These are phyloP conservation scores for Rhingia campestris DNA, from an alignment of 2,888 invertebrate species.

Conservation along the genomic window DNA sequence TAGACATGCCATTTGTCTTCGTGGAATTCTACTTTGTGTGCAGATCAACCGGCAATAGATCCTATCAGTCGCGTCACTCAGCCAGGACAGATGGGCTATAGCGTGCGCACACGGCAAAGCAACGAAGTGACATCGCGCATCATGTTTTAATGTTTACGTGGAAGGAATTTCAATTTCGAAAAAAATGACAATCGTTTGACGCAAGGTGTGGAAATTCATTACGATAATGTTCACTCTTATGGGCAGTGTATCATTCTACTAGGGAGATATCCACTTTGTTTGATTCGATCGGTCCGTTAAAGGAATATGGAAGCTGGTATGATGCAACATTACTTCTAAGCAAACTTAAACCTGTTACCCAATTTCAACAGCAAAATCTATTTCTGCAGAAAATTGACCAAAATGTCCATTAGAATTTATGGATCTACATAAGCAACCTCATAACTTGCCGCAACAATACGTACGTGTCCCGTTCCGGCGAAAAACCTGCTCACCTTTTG, in stretches of 20 bases:
- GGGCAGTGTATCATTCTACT: background rate
- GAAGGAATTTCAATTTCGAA: conserved; percentile 65
- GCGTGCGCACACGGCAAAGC: conserved; percentile 19
- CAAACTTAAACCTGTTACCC: background rate
- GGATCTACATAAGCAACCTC: conserved; percentile 26
- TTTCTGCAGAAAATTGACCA: conserved; percentile 6
- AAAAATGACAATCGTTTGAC: conserved; percentile 45
- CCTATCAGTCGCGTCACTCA: conserved; percentile 65
- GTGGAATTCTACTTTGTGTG: conserved; percentile 53
- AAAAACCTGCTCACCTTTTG: conserved; percentile 51
- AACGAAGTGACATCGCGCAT: conserved; percentile 58
- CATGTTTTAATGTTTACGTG: conserved; percentile 44
- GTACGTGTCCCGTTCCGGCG: background rate
- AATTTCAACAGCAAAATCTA: background rate
- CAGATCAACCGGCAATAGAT: conserved; percentile 51
- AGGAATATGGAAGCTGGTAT: no score
- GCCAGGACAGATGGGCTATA: conserved; percentile 45
- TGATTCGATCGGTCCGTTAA: background rate
- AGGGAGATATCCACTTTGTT: background rate
- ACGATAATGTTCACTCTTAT: conserved; percentile 32
- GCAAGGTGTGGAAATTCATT: conserved; percentile 62
- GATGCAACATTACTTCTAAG: background rate
- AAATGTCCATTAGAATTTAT: conserved; percentile 38
- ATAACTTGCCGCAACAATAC: conserved; percentile 32
- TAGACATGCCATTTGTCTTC: conserved; percentile 29